These are phyloP conservation scores for Remorina albescens DNA, from an alignment of 2,797 vertebrate genomes.

Conservation along the genomic window DNA sequence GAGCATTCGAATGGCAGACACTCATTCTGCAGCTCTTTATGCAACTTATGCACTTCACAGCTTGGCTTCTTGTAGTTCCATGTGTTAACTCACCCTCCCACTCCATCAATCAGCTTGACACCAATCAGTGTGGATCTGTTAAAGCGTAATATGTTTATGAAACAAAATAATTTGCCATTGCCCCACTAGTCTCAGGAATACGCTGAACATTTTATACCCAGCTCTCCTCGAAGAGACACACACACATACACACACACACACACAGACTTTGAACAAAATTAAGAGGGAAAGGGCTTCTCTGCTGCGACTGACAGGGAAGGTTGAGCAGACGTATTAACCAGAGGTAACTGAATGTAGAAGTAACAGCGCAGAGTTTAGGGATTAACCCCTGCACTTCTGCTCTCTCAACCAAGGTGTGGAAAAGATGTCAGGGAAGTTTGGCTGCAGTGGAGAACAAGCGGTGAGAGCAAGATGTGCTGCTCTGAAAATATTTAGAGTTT, in stretches of 20 bases:
- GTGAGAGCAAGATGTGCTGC: constrained; percentile 15
- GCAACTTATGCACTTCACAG: constrained; percentile 47
- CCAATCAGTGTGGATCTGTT: constrained; percentile 63
- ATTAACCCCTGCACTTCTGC: constrained; percentile 69
- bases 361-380: constrained; percentile 66
- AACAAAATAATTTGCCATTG: constrained; percentile 58
- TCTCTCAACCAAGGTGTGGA: constrained; percentile 32
- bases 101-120: constrained; percentile 77
- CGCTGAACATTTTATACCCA: constrained; percentile 54
- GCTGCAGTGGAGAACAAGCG: not conserved
- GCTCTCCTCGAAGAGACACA: constrained; percentile 53
- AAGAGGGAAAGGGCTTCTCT: constrained; percentile 62
- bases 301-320: constrained; percentile 50
- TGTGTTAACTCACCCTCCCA: constrained; percentile 71
- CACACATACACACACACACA: no score
- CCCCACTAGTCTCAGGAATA: constrained; percentile 51
- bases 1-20: constrained; percentile 17
- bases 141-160: constrained; percentile 63
- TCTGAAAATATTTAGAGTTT: constrained; percentile 57
- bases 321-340: constrained; percentile 72
- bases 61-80: constrained; percentile 45
- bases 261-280: constrained; percentile 61
- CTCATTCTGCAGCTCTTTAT: constrained; percentile 41
- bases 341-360: constrained; percentile 80
- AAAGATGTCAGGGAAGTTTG: constrained; percentile 17